Evolutionary conservation across 2,888 invertebrate genomes (phyloP).

Genomic region (Stenurella melanura): DNA sequence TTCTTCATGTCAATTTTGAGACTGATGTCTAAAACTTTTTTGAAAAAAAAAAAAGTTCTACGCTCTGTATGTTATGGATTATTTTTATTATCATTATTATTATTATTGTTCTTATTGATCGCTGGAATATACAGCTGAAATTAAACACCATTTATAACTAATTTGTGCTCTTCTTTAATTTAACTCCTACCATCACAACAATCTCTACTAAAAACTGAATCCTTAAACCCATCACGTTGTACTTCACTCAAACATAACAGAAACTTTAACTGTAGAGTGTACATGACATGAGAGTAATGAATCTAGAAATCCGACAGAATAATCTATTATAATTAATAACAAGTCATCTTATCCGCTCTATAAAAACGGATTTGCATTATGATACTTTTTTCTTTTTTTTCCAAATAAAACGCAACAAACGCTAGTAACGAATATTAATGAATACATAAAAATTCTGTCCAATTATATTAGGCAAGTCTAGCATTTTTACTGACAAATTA

Average conservation of each 20-base stretch:
- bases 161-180: background rate
- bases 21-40: too few relatives aligned
- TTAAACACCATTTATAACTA: too few relatives aligned
- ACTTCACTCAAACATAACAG: background rate
- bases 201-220: background rate
- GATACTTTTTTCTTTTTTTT: background rate
- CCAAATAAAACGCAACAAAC: constrained; percentile 9
- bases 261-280: background rate
- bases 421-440: constrained; percentile 28
- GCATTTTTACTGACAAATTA: constrained; percentile 14
- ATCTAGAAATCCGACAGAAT: constrained; percentile 12
- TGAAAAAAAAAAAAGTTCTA: too few relatives aligned
- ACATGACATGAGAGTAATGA: constrained; percentile 21
- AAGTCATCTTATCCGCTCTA: background rate
- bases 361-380: constrained; percentile 18
- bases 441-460: background rate
- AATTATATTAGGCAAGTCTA: background rate
- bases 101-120: too few relatives aligned
- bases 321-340: constrained; percentile 24
- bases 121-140: too few relatives aligned
- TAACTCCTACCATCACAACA: background rate
- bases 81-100: too few relatives aligned
- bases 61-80: too few relatives aligned
- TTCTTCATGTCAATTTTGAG: too few relatives aligned
- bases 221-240: background rate